phyloP scores from a whole-genome alignment of 2,113 vertebrate species.

The Hucho hucho region DNA sequence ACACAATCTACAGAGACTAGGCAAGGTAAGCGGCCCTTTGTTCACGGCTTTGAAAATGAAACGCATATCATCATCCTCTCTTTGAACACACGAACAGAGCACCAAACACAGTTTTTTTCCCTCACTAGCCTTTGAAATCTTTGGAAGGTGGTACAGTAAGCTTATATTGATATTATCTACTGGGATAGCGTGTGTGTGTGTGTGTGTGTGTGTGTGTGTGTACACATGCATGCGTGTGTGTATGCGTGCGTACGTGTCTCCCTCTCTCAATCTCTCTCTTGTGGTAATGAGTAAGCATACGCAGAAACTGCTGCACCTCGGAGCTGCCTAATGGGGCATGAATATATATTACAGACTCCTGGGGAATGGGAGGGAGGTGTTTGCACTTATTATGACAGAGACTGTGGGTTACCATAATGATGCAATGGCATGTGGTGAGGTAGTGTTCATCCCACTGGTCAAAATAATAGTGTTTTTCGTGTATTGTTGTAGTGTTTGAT shows the following conservation, averaged over 20 bases:
- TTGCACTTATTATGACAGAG: slow-evolving; percentile 45
- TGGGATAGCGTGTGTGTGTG: no score
- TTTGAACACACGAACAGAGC: not conserved
- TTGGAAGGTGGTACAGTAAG: not conserved
- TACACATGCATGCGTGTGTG: no score
- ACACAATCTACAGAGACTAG: not conserved
- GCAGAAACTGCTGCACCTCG: no score
- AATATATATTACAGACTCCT: slow-evolving; percentile 33
- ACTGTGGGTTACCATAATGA: slow-evolving; percentile 28
- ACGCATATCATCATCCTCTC: not conserved
- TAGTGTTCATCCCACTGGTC: no score
- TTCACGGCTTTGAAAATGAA: not conserved
- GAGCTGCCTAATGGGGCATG: slow-evolving; percentile 41
- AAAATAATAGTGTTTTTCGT: no score
- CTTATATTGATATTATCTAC: not conserved
- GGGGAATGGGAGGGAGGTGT: slow-evolving; percentile 37
- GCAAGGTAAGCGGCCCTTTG: not conserved
- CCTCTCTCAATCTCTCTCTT: slow-evolving; percentile 38
- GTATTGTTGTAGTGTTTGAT: no score
- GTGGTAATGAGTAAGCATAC: no score
- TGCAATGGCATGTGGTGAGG: not conserved
- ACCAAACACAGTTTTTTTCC: not conserved
- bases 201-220: no score
- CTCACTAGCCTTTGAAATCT: not conserved
- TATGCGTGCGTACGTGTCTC: not conserved